Percentiles rank a stretch among this genome's conserved stretches.
phyloP scores from a whole-genome alignment of 2,888 invertebrate species.

The Lasioglossum vierecki region DNA sequence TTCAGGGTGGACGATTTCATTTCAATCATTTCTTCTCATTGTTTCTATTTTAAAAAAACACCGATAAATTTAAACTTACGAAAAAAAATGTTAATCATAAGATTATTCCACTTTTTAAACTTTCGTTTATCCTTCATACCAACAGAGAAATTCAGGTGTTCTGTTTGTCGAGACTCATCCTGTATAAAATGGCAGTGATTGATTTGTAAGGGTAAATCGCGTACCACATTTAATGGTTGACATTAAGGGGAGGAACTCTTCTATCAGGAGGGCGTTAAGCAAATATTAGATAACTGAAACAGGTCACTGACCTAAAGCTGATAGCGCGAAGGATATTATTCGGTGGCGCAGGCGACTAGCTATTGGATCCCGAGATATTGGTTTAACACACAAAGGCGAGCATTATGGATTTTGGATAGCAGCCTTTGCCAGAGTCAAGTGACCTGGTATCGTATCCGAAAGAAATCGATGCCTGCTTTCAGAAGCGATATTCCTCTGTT shows the following conservation, averaged over 20 bases:
- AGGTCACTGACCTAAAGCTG: conserved; percentile 33
- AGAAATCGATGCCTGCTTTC: conserved; percentile 60
- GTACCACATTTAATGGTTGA: not conserved
- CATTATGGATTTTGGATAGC: conserved; percentile 68
- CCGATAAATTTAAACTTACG: too few relatives aligned
- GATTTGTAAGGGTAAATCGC: not conserved
- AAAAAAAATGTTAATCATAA: too few relatives aligned
- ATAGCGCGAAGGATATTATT: conserved; percentile 46
- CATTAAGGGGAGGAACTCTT: not conserved
- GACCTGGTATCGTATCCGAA: conserved; percentile 49
- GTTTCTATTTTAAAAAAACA: too few relatives aligned
- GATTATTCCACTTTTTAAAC: too few relatives aligned
- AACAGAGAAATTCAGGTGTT: too few relatives aligned
- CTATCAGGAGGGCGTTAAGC: not conserved
- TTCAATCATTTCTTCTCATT: too few relatives aligned
- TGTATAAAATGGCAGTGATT: not conserved
- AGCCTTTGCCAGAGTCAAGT: conserved; percentile 56
- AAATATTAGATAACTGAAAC: conserved; percentile 15
- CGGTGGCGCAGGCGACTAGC: conserved; percentile 37
- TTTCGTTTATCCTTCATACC: too few relatives aligned
- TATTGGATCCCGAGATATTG: conserved; percentile 68
- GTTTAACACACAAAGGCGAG: conserved; percentile 72
- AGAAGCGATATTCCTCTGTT: conserved; percentile 22
- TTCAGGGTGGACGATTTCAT: too few relatives aligned
- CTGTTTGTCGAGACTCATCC: too few relatives aligned